Base-by-base conservation (phyloP, 1,140 invertebrate species). In the Oncopeltus fasciatus region DNA sequence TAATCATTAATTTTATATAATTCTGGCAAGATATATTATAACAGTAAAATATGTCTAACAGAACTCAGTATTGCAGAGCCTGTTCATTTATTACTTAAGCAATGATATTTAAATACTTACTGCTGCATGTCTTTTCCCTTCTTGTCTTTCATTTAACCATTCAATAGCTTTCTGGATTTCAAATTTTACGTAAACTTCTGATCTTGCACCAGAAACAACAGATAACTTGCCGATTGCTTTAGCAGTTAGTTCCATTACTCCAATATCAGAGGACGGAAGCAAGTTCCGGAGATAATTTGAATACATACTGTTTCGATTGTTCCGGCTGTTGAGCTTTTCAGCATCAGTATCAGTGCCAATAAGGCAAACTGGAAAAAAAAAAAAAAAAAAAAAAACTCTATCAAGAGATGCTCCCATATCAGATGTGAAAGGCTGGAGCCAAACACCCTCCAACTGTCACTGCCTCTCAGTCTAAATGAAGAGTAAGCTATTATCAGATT, bases 131-230 rank as follows among this genome's bases (percentile, higher is more conserved):
- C 92, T 78, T 71, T 90, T 88, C 0, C 87, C 82, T 75, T 97
- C 94, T 72, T 92, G 83, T 67, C 92, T 78, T 67, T 96, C 92
- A 57, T 83, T 82, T 0, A 97, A 75, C 90, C 90, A 95, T 72
- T 97, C 94, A 71, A 97, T 91, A 8, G 93, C 90, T 68, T 88
- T 79, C 73, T 93, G 94, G 0, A 96, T 91, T 76, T 97, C 92
- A 78, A 95, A 95, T 69, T 96, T 92, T 1, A 97, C 92, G 74
- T 95, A 96, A 69, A 95, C 90, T 0, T 91, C 90, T 53, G 92
- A 88, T 72, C 92, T 92, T 0, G 91, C 92, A 16, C 92, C 94
- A 20, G 91, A 94, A 8, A 92, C 88, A 14, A 92, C 77, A 2
- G 92, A 92, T 51, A 98, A 74, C 66, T 89, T 88, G 0, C 93